A percentile compares a stretch with the other conserved stretches of the same genome.
Conservation (phyloP, 2,113 vertebrate species). For the Nyctibius bracteatus region DNA sequence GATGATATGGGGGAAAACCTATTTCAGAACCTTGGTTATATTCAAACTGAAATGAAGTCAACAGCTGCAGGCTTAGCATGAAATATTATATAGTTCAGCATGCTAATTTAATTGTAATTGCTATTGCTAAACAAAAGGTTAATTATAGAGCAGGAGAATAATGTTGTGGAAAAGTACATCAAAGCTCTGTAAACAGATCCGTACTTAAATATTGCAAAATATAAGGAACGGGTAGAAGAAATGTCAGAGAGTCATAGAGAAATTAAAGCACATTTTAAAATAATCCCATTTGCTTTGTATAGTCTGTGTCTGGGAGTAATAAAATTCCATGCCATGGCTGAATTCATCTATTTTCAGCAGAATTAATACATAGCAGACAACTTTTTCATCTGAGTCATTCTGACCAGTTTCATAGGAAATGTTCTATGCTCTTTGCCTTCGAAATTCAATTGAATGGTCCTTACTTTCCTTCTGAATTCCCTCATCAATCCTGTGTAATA, state of each 20-base stretch:
- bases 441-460: not conserved
- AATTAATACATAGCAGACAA: not conserved
- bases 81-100: not conserved
- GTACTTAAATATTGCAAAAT: not conserved
- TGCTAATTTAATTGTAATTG: constrained; percentile 19
- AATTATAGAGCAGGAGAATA: constrained; percentile 1
- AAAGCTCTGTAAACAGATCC: not conserved
- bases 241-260: not conserved
- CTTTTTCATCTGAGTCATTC: not conserved
- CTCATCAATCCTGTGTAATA: not conserved
- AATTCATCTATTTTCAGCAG: not conserved
- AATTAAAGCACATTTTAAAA: not conserved
- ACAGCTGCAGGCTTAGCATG: not conserved
- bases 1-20: not conserved
- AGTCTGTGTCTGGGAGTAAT: not conserved
- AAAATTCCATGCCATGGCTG: not conserved
- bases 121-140: constrained; percentile 10
- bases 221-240: not conserved
- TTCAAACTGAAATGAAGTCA: not conserved
- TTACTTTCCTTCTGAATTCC: not conserved
- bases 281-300: not conserved
- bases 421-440: not conserved
- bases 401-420: not conserved
- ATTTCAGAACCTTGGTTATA: not conserved
- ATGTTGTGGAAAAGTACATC: not conserved